Conservation (phyloP, 2,113 vertebrate genomes). For the Macrotus californicus region DNA sequence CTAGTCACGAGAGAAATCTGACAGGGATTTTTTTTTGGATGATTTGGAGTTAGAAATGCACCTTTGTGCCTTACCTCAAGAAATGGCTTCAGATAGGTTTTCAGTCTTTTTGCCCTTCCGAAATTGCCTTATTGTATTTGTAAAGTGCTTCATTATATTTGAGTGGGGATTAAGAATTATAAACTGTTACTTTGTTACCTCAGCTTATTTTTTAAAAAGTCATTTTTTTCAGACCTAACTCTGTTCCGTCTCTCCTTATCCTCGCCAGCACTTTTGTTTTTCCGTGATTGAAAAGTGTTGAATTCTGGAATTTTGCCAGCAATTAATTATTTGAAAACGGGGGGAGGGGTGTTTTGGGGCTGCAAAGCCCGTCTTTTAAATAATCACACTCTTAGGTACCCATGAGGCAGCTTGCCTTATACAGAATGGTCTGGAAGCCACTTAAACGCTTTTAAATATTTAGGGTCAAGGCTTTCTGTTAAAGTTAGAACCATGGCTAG, state of each 20-base stretch:
- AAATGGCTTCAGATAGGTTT: conserved; percentile 21
- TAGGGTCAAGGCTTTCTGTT: not conserved
- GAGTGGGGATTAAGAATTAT: not conserved
- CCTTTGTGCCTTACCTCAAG: not conserved
- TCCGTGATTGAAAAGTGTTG: conserved; percentile 18
- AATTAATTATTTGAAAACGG: conserved; percentile 42
- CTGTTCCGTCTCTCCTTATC: not conserved
- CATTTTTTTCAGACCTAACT: not conserved
- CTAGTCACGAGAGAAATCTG: conserved; percentile 9
- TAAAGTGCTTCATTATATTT: not conserved
- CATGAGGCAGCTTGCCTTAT: not conserved
- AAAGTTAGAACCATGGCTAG: not conserved
- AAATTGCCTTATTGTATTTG: conserved; percentile 29
- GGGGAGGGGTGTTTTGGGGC: not conserved
- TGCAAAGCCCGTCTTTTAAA: conserved; percentile 27
- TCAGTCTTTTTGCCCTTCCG: not conserved
- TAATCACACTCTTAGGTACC: not conserved
- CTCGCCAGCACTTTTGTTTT: not conserved
- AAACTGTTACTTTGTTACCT: not conserved
- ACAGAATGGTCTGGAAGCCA: not conserved
- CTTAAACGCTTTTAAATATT: conserved; percentile 7
- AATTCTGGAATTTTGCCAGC: conserved; percentile 44
- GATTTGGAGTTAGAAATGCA: conserved; percentile 25
- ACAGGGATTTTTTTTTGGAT: not conserved
- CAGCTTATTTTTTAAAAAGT: not conserved